Evolutionary conservation across 2,113 vertebrate species (phyloP).

Genomic region (Malurus cyaneus): DNA sequence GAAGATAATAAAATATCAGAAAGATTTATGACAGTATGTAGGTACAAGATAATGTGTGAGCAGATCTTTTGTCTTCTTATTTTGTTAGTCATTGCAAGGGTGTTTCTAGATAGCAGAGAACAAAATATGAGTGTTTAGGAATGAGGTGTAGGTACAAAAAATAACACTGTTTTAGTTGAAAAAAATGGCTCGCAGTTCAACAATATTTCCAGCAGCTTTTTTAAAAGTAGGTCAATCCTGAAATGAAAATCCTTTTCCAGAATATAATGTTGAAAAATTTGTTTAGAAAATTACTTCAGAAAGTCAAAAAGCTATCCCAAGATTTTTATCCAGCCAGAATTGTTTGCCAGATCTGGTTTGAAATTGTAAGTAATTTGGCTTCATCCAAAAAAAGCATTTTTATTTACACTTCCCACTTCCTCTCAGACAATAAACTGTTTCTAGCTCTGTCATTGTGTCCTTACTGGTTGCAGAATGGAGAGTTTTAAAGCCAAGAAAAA

Average conservation of each 20-base stretch:
- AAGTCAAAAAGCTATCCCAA: background rate
- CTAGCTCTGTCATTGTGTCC: background rate
- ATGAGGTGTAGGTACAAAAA: background rate
- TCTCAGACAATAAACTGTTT: background rate
- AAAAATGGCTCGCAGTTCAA: background rate
- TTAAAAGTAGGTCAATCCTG: background rate
- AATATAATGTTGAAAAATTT: background rate
- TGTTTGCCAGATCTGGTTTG: background rate
- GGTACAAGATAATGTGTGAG: background rate
- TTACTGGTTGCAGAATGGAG: background rate
- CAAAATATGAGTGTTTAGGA: background rate
- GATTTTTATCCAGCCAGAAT: background rate
- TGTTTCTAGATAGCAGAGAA: background rate
- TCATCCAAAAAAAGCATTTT: background rate
- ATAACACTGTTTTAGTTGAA: background rate
- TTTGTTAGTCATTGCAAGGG: background rate
- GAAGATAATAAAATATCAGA: background rate
- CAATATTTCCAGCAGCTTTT: background rate
- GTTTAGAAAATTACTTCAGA: background rate
- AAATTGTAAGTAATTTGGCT: background rate
- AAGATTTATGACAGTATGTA: background rate
- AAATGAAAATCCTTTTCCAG: background rate
- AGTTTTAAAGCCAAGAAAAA: background rate
- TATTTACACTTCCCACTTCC: background rate
- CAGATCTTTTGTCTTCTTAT: background rate